phyloP scores from a whole-genome alignment of 2,888 invertebrate species.

The Caenorhabditis macrosperma region DNA sequence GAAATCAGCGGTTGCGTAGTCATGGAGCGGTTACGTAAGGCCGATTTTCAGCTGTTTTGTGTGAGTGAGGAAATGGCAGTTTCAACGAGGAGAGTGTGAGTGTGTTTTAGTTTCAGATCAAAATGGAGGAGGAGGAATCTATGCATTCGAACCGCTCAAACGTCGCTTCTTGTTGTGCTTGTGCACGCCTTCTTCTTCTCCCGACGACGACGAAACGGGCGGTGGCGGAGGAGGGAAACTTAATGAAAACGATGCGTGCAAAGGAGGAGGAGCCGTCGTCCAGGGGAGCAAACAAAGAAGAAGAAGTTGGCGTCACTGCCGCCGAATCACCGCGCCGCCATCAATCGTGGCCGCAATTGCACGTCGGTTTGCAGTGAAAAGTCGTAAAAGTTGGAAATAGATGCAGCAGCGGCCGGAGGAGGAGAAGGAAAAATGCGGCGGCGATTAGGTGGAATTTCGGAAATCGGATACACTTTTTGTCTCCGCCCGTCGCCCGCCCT shows the following conservation, averaged over 20 bases:
- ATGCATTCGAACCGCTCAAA: not conserved
- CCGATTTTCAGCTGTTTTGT: too few species aligned
- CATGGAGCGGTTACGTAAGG: too few species aligned
- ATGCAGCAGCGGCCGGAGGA: too few species aligned
- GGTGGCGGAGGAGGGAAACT: constrained; percentile 10
- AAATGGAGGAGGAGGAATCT: not conserved
- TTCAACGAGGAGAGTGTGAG: not conserved
- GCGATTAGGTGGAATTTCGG: not conserved
- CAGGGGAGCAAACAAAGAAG: constrained; percentile 7
- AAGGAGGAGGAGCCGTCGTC: constrained; percentile 1
- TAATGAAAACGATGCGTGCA: constrained; percentile 34
- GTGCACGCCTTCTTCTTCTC: constrained; percentile 12
- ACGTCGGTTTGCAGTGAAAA: not conserved
- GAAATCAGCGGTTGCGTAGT: too few species aligned
- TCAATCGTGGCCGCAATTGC: too few species aligned
- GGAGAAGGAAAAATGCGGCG: too few species aligned
- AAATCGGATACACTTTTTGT: not conserved
- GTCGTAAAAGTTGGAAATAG: not conserved
- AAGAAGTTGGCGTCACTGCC: constrained; percentile 5
- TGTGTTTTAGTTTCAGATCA: not conserved
- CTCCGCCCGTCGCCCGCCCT: not conserved
- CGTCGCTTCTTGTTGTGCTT: not conserved
- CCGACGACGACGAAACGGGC: not conserved
- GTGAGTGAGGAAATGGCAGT: not conserved
- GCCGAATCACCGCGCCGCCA: not conserved